Percentiles rank a stretch among this genome's conserved stretches.
Evolutionary conservation across 1,140 invertebrate genomes (phyloP).

Genomic region (Drosophila kepulauana): DNA sequence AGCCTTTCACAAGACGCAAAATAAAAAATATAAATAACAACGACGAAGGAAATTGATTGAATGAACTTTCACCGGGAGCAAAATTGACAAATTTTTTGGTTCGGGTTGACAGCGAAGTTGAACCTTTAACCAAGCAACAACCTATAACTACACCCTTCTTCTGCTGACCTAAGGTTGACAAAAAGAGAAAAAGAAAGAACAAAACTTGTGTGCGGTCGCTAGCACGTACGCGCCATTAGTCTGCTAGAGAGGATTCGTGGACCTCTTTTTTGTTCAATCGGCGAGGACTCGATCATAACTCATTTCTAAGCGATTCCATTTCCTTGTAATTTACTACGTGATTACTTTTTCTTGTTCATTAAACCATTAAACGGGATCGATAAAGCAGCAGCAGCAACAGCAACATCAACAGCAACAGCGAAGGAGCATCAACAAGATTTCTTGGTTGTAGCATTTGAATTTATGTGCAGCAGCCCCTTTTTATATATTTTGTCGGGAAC

Average conservation of each 20-base stretch:
- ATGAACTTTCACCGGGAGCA: constrained; percentile 65
- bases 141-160: constrained; percentile 40
- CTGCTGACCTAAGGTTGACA: constrained; percentile 33
- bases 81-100: constrained; percentile 68
- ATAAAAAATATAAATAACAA: constrained; percentile 14
- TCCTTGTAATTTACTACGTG: constrained; percentile 80
- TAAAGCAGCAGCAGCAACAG: constrained; percentile 46
- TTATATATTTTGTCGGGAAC: constrained; percentile 17
- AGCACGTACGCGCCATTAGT: constrained; percentile 73
- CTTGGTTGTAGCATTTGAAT: constrained; percentile 47
- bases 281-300: constrained; percentile 51
- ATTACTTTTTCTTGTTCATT: constrained; percentile 81
- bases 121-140: constrained; percentile 55
- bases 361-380: constrained; percentile 79
- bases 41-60: constrained; percentile 10
- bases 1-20: constrained; percentile 23
- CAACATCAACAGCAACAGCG: constrained; percentile 20
- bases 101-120: constrained; percentile 24
- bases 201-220: constrained; percentile 42
- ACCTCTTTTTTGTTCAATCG: constrained; percentile 13
- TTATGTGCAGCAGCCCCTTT: constrained; percentile 57
- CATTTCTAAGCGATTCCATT: constrained; percentile 78
- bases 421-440: constrained; percentile 41
- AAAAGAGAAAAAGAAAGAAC: constrained; percentile 2
- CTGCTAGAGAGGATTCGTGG: background rate